Percentiles rank a stretch among this genome's conserved stretches.
phyloP scores from a whole-genome alignment of 2,888 invertebrate species.

The Drosophila acutilabella region DNA sequence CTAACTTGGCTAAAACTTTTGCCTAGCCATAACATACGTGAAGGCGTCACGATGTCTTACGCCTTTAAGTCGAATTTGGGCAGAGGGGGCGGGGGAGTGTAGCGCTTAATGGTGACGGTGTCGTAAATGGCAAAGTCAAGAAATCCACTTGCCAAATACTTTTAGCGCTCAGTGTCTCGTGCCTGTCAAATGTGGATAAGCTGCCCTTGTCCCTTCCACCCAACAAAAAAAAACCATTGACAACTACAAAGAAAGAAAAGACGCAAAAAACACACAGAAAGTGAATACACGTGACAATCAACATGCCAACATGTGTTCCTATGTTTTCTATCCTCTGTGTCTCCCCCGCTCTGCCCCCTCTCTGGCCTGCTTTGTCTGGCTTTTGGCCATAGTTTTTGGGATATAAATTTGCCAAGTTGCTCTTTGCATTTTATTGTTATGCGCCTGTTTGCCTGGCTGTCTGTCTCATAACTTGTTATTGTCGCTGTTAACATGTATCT shows the following conservation, averaged over 20 bases:
- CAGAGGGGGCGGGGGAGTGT: constrained; percentile 44
- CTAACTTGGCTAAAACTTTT: constrained; percentile 42
- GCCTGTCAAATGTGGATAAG: constrained; percentile 50
- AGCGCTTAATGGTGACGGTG: constrained; percentile 56
- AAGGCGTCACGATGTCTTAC: constrained; percentile 39
- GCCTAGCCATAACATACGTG: constrained; percentile 24
- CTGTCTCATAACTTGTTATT: constrained; percentile 75
- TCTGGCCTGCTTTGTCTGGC: constrained; percentile 44
- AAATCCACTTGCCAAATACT: constrained; percentile 77
- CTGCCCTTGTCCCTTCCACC: constrained; percentile 16
- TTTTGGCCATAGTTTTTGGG: constrained; percentile 73
- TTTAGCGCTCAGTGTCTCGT: constrained; percentile 52
- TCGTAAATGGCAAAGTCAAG: constrained; percentile 71
- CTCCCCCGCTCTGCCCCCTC: neutral
- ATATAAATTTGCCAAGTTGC: constrained; percentile 69
- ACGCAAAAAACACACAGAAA: constrained; percentile 1
- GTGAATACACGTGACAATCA: constrained; percentile 66
- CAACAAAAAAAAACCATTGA: constrained; percentile 16
- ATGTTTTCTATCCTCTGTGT: neutral
- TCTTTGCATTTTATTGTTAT: constrained; percentile 75
- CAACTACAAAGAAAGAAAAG: constrained; percentile 30
- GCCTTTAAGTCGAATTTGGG: constrained; percentile 16
- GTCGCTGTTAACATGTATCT: constrained; percentile 75
- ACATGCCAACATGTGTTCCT: constrained; percentile 68
- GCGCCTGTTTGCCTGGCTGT: constrained; percentile 35